Conservation (phyloP, 1,140 invertebrate genomes). For the Drosophila kohkoa region DNA sequence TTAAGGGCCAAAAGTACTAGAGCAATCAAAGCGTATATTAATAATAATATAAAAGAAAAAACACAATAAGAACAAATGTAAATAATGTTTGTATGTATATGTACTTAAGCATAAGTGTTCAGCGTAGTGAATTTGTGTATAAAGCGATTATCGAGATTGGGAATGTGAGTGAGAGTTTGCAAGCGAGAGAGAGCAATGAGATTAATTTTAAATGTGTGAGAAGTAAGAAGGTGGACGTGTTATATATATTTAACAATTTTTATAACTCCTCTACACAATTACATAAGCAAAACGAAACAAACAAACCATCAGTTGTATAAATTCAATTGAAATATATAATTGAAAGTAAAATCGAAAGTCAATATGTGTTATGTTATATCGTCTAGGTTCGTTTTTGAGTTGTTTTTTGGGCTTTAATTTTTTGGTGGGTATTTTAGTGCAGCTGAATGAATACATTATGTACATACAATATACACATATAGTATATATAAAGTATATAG, state of each 20-base stretch:
- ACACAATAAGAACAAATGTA: conserved; percentile 35
- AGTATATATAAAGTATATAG: conserved; percentile 28
- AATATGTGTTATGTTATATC: conserved; percentile 6
- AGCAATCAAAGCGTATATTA: conserved; percentile 34
- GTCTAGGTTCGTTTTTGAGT: conserved; percentile 19
- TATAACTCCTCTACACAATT: conserved; percentile 41
- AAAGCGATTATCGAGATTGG: conserved; percentile 21
- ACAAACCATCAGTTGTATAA: conserved; percentile 36
- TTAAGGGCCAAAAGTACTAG: conserved; percentile 28
- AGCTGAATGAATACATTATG: conserved; percentile 28
- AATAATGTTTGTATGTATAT: conserved; percentile 53
- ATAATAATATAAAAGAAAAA: conserved; percentile 15
- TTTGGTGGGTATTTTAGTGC: conserved; percentile 24
- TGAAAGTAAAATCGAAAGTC: conserved; percentile 17
- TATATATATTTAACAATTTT: conserved; percentile 43
- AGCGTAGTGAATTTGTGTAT: conserved; percentile 45
- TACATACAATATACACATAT: conserved; percentile 23
- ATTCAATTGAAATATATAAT: conserved; percentile 42
- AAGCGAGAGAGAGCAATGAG: conserved; percentile 20
- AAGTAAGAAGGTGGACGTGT: conserved; percentile 26
- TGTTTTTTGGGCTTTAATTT: not conserved
- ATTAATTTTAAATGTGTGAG: conserved; percentile 33
- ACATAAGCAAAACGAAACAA: conserved; percentile 5
- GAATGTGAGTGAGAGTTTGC: conserved; percentile 14
- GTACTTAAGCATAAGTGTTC: conserved; percentile 42